phyloP scores from a whole-genome alignment of 2,888 invertebrate species.

The Stenurella melanura region DNA sequence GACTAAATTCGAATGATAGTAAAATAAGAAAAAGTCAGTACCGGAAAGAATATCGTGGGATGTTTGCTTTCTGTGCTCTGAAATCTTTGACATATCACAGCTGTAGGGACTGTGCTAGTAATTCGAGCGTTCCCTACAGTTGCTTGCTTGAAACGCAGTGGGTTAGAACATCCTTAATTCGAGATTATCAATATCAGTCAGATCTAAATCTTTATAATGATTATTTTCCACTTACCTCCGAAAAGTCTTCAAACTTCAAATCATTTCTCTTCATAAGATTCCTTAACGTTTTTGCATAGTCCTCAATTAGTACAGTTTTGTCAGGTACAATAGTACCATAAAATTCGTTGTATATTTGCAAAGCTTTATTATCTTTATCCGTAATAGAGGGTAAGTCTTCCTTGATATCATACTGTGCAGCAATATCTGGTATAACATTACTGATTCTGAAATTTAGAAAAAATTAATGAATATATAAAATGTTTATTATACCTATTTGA shows the following conservation, averaged over 20 bases:
- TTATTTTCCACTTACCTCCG: constrained; percentile 52
- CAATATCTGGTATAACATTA: constrained; percentile 59
- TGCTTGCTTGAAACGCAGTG: too few species aligned
- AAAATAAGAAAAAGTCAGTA: too few species aligned
- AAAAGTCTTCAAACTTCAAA: constrained; percentile 58
- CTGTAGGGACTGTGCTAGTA: too few species aligned
- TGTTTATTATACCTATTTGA: too few species aligned
- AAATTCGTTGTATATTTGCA: constrained; percentile 57
- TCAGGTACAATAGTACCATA: constrained; percentile 56
- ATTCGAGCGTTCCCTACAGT: too few species aligned
- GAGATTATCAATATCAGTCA: too few species aligned
- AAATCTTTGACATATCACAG: too few species aligned
- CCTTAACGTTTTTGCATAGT: constrained; percentile 61
- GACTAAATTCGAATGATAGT: too few species aligned
- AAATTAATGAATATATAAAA: background rate
- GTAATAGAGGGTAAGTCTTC: constrained; percentile 49
- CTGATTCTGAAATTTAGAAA: constrained; percentile 57
- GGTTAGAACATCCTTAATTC: too few species aligned
- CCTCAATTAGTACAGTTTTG: constrained; percentile 60
- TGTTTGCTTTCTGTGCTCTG: too few species aligned
- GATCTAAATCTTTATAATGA: too few species aligned
- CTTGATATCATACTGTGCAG: constrained; percentile 45
- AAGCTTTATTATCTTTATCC: constrained; percentile 55
- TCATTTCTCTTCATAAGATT: constrained; percentile 61
- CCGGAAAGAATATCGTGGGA: too few species aligned